Evolutionary conservation across 2,797 vertebrate species (phyloP), one percentile per base, ranked within the genome.

Genomic region (Diceros bicornis): DNA sequence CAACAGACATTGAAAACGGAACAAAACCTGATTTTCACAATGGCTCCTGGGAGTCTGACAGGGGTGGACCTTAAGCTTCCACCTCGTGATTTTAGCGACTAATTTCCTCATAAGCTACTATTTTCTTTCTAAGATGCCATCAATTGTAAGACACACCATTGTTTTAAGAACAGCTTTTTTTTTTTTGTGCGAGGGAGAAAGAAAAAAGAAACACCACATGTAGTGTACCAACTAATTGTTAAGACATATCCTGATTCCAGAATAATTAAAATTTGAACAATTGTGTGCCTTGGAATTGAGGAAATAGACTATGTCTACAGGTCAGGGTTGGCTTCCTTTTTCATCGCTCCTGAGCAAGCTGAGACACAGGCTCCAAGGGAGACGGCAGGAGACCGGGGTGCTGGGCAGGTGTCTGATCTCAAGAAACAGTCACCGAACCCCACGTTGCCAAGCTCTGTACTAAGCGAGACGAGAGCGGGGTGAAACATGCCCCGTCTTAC

Each of bases 231-330:
- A 83, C 87, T 96, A 85, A 98, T 98, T 97, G 96, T 52, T 95
- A 95, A 91, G 77, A 96, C 81, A 75, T 84, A 98, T 98, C 95
- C 97, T 98, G 96, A 92, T 95, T 97, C 94, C 74, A 92, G 88
- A 97, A 95, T 96, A 94, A 98, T 98, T 96, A 96, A 96, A 89
- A 90, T 72, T 12, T 59, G 37, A 95, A 96, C 96, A 86, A 97
- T 96, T 72, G 90, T 92, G 92, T 91, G 75, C 88, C 52, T 94
- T 23, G 34, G 91, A 69, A 77, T 89, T 82, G 92, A 83, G 95
- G 96, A 97, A 98, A 96, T 50, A 34, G 50, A 82, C 78, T 94
- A 66, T 96, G 92, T 96, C 96, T 90, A 32, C 85, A 88, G 96
- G 90, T 96, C 74, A 7, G 50, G 29, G 62, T 44, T 14, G 61